Conservation (phyloP, 2,113 vertebrate genomes). For the Sigmodon hispidus region DNA sequence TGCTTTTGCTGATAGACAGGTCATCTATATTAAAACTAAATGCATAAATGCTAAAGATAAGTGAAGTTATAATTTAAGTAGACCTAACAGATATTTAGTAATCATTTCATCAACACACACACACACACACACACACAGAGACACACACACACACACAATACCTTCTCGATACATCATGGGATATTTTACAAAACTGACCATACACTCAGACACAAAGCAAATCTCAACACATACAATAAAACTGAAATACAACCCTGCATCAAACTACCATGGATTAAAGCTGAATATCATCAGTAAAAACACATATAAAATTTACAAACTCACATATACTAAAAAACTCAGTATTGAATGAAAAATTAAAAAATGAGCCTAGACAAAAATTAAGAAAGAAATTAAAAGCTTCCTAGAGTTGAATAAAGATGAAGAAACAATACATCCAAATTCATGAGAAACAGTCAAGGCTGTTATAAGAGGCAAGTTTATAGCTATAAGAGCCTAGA, state of each 20-base stretch:
- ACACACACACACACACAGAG: neutral
- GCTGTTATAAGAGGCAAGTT: neutral
- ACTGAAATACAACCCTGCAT: no score
- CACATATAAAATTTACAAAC: neutral
- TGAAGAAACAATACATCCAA: neutral
- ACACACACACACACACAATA: no score
- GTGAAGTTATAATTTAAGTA: neutral
- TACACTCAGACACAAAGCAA: no score
- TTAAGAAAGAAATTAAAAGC: no score
- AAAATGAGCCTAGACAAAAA: neutral
- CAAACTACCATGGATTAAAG: no score
- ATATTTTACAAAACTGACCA: no score
- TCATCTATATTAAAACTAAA: neutral
- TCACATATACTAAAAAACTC: neutral
- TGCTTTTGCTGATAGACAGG: neutral
- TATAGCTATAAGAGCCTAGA: neutral
- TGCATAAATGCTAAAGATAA: neutral
- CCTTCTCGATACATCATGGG: no score
- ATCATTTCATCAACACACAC: neutral
- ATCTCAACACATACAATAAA: no score
- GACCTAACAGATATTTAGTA: neutral
- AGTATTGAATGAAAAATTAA: neutral
- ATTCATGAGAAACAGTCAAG: neutral
- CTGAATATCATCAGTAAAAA: no score
- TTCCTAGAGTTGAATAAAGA: neutral